Evolutionary conservation across 2,888 invertebrate genomes (phyloP).

Genomic region (Andrena minutula): DNA sequence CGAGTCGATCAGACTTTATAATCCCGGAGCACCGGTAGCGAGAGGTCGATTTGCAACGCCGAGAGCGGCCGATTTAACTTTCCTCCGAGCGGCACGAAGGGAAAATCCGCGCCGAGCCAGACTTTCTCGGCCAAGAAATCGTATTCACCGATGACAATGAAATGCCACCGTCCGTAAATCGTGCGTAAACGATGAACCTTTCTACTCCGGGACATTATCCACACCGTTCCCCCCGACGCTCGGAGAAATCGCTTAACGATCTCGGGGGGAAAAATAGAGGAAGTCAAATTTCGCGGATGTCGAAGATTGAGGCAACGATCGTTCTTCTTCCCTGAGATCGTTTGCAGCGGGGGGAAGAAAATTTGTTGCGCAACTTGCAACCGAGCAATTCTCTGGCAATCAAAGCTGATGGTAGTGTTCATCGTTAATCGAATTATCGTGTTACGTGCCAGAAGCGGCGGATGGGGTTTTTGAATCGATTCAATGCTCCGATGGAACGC

Average conservation of each 20-base stretch:
- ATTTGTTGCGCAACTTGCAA: too few species aligned
- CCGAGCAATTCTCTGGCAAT: too few species aligned
- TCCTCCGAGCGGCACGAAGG: slow-evolving; percentile 29
- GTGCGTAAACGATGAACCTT: slow-evolving; percentile 41
- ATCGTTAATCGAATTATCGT: neutral
- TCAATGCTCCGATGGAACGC: too few species aligned
- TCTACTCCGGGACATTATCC: slow-evolving; percentile 21
- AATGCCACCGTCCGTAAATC: slow-evolving; percentile 48
- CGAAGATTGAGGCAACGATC: neutral
- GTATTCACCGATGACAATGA: slow-evolving; percentile 51
- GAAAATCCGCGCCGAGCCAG: slow-evolving; percentile 39
- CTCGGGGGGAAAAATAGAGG: too few species aligned
- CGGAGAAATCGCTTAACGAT: slow-evolving; percentile 24
- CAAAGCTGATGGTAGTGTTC: neutral
- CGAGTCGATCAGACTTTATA: slow-evolving; percentile 69
- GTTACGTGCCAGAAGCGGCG: too few species aligned
- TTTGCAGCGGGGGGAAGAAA: too few species aligned
- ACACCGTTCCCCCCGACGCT: slow-evolving; percentile 1
- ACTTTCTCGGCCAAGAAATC: slow-evolving; percentile 62
- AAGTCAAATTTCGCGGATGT: neutral
- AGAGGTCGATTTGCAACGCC: slow-evolving; percentile 37
- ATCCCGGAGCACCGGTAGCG: slow-evolving; percentile 45
- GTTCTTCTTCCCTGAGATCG: too few species aligned
- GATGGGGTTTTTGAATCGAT: too few species aligned
- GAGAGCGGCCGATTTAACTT: slow-evolving; percentile 52